Base-by-base conservation (phyloP, 1,140 invertebrate genomes). In the Gonatopus flavifemur region DNA sequence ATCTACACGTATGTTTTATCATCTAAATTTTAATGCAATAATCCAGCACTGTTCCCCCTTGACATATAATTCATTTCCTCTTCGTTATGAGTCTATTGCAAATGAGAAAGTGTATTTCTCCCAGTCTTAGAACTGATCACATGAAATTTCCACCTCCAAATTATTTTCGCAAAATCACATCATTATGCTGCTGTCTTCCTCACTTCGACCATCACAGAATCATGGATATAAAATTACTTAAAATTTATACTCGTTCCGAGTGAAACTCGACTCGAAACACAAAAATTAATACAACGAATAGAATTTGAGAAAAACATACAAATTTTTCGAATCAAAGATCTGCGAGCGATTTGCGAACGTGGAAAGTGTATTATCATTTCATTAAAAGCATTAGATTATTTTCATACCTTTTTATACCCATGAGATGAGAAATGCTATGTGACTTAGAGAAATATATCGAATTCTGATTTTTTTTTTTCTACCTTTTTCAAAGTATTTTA, bases 41-140 rank as follows among this genome's bases (percentile, higher is more conserved):
- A 52, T 61, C 57, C 53, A 56, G 57, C 57, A 59, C 53, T 59
- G 48, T 62, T 62, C 46, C 42, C 30, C 36, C 46, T 21, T 18
- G 8, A 22, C 24, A 32, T 43, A 55, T 50, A 50, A 15, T n/a
- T n/a, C 10, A 13, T 9, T 52, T 46, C 33, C 13, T n/a, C n/a
- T n/a, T n/a, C n/a, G 37, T 50, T 40, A 54, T 43, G 44, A 53
- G 36, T 57, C 46, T 53, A 49, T 25, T 40, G 20, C 51, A 47
- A 49, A 56, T 7, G 40, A 62, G 53, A 59, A 59, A 59, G 42
- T 24, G 9, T 16, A 39, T 59, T 53, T 63, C 45, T 57, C 57
- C 57, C 50, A 56, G 49, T 59, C 60, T 59, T 57, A 33, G 53
- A 40, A 36, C 37, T 42, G 33, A 57, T 64, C 60, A 52, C 47